Evolutionary conservation across 2,113 vertebrate species (phyloP), one percentile per base, ranked within the genome.

Genomic region (Rhynchomys soricoides): DNA sequence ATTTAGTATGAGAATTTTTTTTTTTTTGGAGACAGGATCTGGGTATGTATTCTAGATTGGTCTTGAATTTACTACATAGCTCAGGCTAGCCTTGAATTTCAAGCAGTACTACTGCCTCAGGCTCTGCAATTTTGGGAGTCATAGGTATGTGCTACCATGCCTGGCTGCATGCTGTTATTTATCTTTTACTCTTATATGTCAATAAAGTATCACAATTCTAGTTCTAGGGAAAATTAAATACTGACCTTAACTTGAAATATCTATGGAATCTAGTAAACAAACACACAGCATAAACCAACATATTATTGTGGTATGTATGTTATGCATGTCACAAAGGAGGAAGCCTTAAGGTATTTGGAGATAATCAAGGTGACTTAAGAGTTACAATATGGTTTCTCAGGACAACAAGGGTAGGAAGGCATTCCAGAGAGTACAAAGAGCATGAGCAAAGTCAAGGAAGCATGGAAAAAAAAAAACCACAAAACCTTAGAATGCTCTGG

Each of bases 361-460:
- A 48, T 52, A 34, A 73, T 75, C 64, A 77, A 81, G 74, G 85
- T 62, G 31, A 86, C 59, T 94, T 91, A 43, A 86, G 85, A 96
- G 55, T 59, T 90, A 86, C 85, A 57, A 21, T 91, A 40, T 78
- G 29, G 59, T 91, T 86, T 94, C 64, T 70, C 13, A 43, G n/a
- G 59, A 75, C 34, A 70, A 57, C 26, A 94, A 66, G 37, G 8
- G 87, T 31, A 93, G 79, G 55, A 86, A 45, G 57, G 15, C 55
- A 94, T 88, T 81, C 12, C 50, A 95, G 85, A 86, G 11, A 68
- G 43, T 94, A 71, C 40, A 91, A 82, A 96, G 57, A 88, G 45
- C 89, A 34, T 26, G 11, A 73, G 31, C 12, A 22, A 86, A 89
- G 83, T 52, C n/a, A 79, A 57, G 57, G 86, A 94, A 57, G 31